Evolutionary conservation across 2,888 invertebrate species (phyloP).

Genomic region (Sacculina carcini): DNA sequence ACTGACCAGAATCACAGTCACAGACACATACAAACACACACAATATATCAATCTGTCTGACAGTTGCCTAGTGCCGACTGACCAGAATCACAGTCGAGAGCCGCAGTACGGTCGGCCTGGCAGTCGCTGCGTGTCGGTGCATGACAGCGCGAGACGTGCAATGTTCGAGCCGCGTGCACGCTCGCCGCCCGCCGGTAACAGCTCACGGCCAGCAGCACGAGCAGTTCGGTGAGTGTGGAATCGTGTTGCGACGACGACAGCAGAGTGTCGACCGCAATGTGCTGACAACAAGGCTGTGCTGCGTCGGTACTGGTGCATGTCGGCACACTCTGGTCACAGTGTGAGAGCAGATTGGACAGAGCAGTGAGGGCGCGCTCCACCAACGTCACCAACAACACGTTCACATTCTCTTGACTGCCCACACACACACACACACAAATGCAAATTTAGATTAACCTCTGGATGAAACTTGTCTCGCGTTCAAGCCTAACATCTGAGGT

Average conservation of each 20-base stretch:
- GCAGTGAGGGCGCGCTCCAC: constrained; percentile 58
- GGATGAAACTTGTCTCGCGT: too few species aligned
- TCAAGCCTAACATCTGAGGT: too few species aligned
- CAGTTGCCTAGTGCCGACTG: too few species aligned
- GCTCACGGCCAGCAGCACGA: constrained; percentile 64
- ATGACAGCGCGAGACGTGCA: background rate
- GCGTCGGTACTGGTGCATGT: constrained; percentile 10
- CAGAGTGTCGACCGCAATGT: constrained; percentile 37
- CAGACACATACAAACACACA: too few species aligned
- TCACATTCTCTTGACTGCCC: constrained; percentile 53
- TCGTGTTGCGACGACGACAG: constrained; percentile 38
- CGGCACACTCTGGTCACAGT: constrained; percentile 27
- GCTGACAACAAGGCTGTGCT: constrained; percentile 35
- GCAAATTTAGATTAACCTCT: too few species aligned
- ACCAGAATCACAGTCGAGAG: too few species aligned
- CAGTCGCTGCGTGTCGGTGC: background rate
- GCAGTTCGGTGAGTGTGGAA: constrained; percentile 47
- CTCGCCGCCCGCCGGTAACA: constrained; percentile 46
- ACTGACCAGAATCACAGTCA: too few species aligned
- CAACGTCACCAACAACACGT: constrained; percentile 64
- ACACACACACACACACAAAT: constrained; percentile 7
- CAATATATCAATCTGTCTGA: too few species aligned
- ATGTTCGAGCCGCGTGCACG: background rate
- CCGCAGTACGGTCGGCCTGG: background rate
- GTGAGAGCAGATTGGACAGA: constrained; percentile 40